These are phyloP conservation scores for honey bee (Apis mellifera) DNA, from an alignment of 1,140 invertebrate species.

Conservation along the genomic window Amel_HAv3.1 CM009934.2:5046001-5046500, in stretches of 20 bases:
- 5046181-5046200: background rate
- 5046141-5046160: background rate
- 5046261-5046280: background rate
- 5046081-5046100: background rate
- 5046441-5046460: background rate
- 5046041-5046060: background rate
- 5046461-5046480: background rate
- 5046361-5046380: no score
- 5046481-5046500: background rate
- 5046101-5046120: background rate
- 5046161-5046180: background rate
- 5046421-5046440: background rate
- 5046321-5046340: background rate
- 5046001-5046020: background rate
- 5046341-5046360: background rate
- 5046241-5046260: no score
- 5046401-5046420: background rate
- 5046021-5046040: background rate
- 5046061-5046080: background rate
- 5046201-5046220: conserved; percentile 1
- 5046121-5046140: no score
- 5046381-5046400: no score
- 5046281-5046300: background rate
- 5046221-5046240: conserved; percentile 1
- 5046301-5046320: background rate